Evolutionary conservation across 2,797 vertebrate species (phyloP).

Genomic region (Heterohyrax brucei): DNA sequence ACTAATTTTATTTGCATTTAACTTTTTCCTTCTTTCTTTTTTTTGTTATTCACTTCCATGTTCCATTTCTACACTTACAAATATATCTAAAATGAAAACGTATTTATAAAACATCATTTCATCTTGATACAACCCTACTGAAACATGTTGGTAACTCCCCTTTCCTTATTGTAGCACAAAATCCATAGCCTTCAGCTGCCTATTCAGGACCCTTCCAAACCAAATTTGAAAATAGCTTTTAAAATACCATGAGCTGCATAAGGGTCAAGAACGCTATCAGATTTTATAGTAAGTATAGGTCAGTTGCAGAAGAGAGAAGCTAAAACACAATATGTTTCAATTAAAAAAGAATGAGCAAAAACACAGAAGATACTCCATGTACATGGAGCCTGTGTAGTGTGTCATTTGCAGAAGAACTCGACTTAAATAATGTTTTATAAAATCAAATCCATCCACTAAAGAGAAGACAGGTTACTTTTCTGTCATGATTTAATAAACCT

Average conservation of each 20-base stretch:
- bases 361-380: background rate
- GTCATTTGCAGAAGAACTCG: background rate
- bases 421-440: background rate
- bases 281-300: background rate
- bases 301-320: background rate
- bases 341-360: background rate
- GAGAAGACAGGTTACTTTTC: background rate
- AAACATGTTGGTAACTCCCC: background rate
- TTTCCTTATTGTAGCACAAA: background rate
- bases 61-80: background rate
- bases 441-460: background rate
- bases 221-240: background rate
- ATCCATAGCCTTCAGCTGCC: background rate
- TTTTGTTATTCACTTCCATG: background rate
- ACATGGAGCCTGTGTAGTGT: background rate
- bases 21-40: background rate
- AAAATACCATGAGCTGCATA: background rate
- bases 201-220: background rate
- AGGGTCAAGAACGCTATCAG: background rate
- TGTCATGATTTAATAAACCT: background rate
- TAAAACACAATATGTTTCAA: background rate
- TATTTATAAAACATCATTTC: background rate
- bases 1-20: background rate
- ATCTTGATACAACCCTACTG: background rate
- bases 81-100: background rate